Evolutionary conservation across 1,140 invertebrate genomes (phyloP), one percentile per base, ranked within the genome.

Genomic region (Doryteuthis pealeii): DNA sequence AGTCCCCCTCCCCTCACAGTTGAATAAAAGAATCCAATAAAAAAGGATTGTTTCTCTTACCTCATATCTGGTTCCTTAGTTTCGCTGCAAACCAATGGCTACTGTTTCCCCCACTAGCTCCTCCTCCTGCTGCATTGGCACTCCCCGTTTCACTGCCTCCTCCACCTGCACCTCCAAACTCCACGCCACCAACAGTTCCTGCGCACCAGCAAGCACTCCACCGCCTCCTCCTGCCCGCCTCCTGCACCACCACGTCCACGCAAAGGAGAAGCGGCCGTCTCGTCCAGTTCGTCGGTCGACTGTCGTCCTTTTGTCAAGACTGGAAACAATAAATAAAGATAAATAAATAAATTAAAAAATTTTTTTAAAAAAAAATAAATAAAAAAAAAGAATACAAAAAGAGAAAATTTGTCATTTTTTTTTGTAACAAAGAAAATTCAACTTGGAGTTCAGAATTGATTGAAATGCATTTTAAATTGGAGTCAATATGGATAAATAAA

Each of bases 261-360:
- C n/a, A n/a, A n/a, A n/a, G 2, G 77, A 75, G 71, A 80, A 83
- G 28, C 77, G 68, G 12, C 76, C 74, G 33, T 76, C 76, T 35
- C 73, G 65, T 28, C 28, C 28, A 31, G 45, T 15, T 12, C 67
- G 4, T 8, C 10, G 18, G 62, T 35, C 31, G 30, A 33, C 6
- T 22, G 28, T 54, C 12, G 69, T 31, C 45, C 43, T 74, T 49
- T 40, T 32, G 49, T 49, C 65, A 62, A 33, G 18, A 58, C 18
- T 49, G 58, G 62, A 70, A 28, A 4, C 14, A n/a, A 75, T 6
- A 43, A 43, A 45, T 33, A 33, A 30, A 72, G 1, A 26, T 10
- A 2, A 33, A 40, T 5, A 40, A 40, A 40, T 5, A 40, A 40
- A n/a, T n/a, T n/a, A n/a, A 40, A 40, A 40, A 40, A 40, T 40